These are phyloP conservation scores for Zapus hudsonius DNA, from an alignment of 2,113 vertebrate species.

Conservation along the genomic window DNA sequence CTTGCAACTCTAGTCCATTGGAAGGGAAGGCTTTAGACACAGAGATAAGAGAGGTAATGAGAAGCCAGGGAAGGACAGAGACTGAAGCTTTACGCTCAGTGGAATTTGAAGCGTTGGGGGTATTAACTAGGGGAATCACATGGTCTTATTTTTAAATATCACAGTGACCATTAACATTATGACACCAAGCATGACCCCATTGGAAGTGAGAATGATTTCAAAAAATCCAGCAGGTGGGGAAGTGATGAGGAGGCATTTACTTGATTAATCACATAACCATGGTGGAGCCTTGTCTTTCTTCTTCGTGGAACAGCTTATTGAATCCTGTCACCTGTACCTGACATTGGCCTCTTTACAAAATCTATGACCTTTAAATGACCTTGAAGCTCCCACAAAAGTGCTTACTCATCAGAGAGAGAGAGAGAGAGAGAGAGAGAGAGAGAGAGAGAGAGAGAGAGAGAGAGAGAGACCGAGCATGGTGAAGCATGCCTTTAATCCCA, in stretches of 20 bases:
- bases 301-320: neutral
- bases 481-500: too few relatives aligned
- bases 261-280: neutral
- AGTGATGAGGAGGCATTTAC: neutral
- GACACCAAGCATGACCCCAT: too few relatives aligned
- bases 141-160: neutral
- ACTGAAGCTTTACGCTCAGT: neutral
- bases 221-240: accelerated
- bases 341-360: neutral
- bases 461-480: too few relatives aligned
- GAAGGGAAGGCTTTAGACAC: accelerated
- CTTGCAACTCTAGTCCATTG: accelerated
- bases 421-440: too few relatives aligned
- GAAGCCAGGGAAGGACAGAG: accelerated
- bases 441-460: too few relatives aligned
- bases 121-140: neutral
- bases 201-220: neutral
- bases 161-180: accelerated
- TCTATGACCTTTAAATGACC: neutral
- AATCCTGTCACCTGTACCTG: neutral
- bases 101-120: accelerated
- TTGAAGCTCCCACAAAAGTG: neutral
- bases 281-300: neutral
- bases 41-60: neutral
- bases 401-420: neutral